Evolutionary conservation across 2,888 invertebrate genomes (phyloP).

Genomic region (Stenolophus ochropezus): DNA sequence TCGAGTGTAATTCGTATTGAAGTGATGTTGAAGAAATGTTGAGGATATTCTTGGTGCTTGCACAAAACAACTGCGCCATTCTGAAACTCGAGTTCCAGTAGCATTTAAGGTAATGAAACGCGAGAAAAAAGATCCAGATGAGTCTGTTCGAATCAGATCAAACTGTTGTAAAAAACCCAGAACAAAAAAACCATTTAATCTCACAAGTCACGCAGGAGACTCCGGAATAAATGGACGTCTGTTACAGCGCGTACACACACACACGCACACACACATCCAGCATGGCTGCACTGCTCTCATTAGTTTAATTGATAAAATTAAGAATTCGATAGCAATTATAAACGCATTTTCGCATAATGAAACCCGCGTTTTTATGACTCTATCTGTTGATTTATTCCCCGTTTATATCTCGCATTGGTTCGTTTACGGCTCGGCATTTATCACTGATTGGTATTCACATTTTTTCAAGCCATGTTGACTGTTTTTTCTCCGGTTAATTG

Average conservation of each 20-base stretch:
- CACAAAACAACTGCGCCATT: not conserved
- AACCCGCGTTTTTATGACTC: slow-evolving; percentile 24
- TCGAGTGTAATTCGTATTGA: too few relatives aligned
- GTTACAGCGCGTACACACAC: slow-evolving; percentile 40
- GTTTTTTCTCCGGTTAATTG: slow-evolving; percentile 29
- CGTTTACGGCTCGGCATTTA: slow-evolving; percentile 29
- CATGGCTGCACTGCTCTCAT: slow-evolving; percentile 30
- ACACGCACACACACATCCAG: not conserved
- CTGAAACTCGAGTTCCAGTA: not conserved
- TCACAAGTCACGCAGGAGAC: slow-evolving; percentile 41
- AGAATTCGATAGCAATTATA: slow-evolving; percentile 55
- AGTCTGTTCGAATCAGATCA: slow-evolving; percentile 52
- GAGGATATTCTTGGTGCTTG: not conserved
- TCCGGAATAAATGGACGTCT: slow-evolving; percentile 46
- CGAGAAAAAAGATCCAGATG: slow-evolving; percentile 32
- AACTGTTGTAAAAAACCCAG: slow-evolving; percentile 39
- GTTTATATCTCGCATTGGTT: slow-evolving; percentile 45
- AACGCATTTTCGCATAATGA: slow-evolving; percentile 59
- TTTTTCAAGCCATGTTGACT: slow-evolving; percentile 32
- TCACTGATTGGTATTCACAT: slow-evolving; percentile 50
- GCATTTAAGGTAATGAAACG: slow-evolving; percentile 28
- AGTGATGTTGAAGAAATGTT: too few relatives aligned
- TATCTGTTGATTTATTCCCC: slow-evolving; percentile 51
- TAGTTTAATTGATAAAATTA: slow-evolving; percentile 59
- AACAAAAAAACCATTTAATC: slow-evolving; percentile 52